Base-by-base conservation (phyloP, 2,797 vertebrate species). In the Erethizon dorsatum region DNA sequence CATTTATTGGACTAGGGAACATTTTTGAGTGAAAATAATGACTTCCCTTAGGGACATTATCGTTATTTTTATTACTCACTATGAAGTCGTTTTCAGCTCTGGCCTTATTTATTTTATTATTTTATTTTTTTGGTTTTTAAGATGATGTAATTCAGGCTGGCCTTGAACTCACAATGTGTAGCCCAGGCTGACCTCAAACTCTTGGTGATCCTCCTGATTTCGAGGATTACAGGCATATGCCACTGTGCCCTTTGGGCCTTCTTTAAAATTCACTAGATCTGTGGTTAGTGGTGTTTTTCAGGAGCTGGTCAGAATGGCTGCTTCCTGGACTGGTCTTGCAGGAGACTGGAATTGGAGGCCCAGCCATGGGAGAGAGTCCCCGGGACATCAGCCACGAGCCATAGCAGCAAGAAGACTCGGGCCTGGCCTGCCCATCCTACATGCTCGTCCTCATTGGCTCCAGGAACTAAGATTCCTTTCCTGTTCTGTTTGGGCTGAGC, bases 201-300 rank as follows among this genome's bases (percentile, higher is more conserved):
- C 26, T 47, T 6, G 24, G 5, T 45, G 17, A 33, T 31, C n/a
- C n/a, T 92, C 50, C 10, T 50, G 11, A 10, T 33, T 79, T 6
- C 50, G 87, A 37, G 37, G 28, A 47, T 65, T 78, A 77, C 18
- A 86, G 56, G 5, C 6, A 75, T 50, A 13, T 14, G 57, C n/a
- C 26, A 26, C 63, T 11, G 1, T 17, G 31, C 12, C 45, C 2
- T 28, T 6, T 18, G 69, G 79, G 73, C 45, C 52, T 93, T 93
- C 77, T 50, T 93, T 86, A 87, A 73, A 79, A 33, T 57, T 90
- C 83, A 73, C 67, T 93, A 57, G 79, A 45, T 61, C 90, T 18
- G 57, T 87, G 59, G 37, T 63, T 69, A 86, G 94, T 45, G 79
- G 33, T 94, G 41, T 83, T 95, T 94, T 92, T 78, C 86, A 89